Percentiles rank a stretch among this genome's conserved stretches.
These are phyloP conservation scores for Mobula hypostoma DNA, from an alignment of 2,113 vertebrate genomes.

Conservation along the genomic window DNA sequence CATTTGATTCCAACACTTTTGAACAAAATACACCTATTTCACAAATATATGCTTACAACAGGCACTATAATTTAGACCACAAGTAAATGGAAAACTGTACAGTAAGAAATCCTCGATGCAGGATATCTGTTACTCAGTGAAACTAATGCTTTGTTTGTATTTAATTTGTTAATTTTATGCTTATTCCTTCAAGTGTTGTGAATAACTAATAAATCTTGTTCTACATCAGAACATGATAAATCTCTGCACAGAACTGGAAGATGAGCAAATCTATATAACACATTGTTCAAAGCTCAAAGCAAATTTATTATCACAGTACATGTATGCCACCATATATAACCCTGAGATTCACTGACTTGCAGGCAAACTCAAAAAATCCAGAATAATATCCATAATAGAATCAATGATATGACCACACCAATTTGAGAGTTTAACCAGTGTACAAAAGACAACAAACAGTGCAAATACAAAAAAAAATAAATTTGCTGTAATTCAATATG, in stretches of 20 bases:
- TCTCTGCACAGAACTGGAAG: background rate
- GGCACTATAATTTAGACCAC: background rate
- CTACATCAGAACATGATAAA: background rate
- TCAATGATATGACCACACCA: no score
- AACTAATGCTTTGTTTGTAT: background rate
- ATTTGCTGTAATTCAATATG: background rate
- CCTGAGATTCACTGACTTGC: no score
- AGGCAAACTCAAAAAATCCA: no score
- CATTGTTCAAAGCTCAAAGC: background rate
- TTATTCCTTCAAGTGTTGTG: background rate
- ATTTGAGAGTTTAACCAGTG: no score
- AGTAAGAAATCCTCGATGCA: background rate
- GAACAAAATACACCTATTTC: background rate
- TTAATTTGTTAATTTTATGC: conserved; percentile 13
- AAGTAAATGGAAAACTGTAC: background rate
- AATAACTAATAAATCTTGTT: background rate
- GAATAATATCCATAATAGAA: no score
- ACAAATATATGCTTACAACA: background rate
- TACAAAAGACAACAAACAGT: no score
- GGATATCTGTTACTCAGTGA: background rate
- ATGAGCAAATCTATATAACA: background rate
- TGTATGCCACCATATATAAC: no score
- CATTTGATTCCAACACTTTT: background rate
- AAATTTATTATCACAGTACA: no score
- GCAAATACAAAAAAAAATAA: background rate